Conservation (phyloP, 2,888 invertebrate genomes). For the Gari tellinella region DNA sequence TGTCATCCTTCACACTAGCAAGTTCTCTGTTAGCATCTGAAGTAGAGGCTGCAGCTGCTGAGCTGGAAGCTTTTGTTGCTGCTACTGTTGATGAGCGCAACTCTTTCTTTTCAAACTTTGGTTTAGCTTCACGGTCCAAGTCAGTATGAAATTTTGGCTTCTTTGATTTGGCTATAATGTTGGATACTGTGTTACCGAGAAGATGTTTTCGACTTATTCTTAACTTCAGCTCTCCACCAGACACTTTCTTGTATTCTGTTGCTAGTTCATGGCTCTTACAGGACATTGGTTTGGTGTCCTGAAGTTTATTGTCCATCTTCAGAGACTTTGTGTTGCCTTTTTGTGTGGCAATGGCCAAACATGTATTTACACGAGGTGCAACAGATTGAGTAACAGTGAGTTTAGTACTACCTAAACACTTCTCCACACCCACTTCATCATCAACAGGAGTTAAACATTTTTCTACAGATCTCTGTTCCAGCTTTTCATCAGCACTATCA, state of each 20-base stretch:
- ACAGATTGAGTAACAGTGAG: neutral
- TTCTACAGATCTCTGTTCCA: constrained; percentile 1
- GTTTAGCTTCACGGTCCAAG: constrained; percentile 1
- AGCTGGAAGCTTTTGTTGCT: constrained; percentile 53
- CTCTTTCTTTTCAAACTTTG: constrained; percentile 49
- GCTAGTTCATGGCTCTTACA: neutral
- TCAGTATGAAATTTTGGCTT: constrained; percentile 17
- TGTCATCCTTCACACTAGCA: neutral
- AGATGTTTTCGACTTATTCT: constrained; percentile 47
- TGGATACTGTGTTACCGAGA: constrained; percentile 26
- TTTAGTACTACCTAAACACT: neutral
- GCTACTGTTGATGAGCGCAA: constrained; percentile 50
- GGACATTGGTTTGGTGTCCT: no score
- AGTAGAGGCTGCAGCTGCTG: constrained; percentile 25
- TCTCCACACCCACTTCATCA: neutral
- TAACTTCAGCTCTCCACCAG: constrained; percentile 39
- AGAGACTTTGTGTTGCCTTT: constrained; percentile 31
- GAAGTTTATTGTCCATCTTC: no score
- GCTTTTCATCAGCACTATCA: constrained; percentile 11
- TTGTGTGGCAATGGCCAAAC: constrained; percentile 52
- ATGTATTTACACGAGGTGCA: constrained; percentile 29
- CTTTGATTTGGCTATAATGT: constrained; percentile 23
- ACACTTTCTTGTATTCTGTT: constrained; percentile 7
- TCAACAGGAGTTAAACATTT: neutral
- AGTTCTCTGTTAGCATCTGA: constrained; percentile 9